Base-by-base conservation (phyloP, 2,113 vertebrate species). In the Nothoprocta pentlandii region DNA sequence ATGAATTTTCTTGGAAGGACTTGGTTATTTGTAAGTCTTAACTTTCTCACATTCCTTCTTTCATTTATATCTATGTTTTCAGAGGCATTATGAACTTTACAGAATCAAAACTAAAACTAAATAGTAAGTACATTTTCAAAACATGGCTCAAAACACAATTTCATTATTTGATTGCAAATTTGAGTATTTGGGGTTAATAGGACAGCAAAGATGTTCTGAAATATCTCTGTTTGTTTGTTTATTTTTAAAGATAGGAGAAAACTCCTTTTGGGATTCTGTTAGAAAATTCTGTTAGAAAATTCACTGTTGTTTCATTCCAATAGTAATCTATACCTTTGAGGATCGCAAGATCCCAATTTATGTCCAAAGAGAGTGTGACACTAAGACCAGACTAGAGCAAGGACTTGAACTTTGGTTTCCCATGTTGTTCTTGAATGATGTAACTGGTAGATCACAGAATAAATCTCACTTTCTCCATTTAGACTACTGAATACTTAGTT, bases 31-130 rank as follows among this genome's bases (percentile, higher is more conserved):
- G 6, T 16, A 66, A 34, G n/a, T 34, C 14, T 58, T 66, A 68
- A 19, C 5, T 76, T 54, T 69, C 15, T 21, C 26, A 26, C 1
- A 22, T 54, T 76, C 0, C 0, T 83, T 80, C 81, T 76, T n/a
- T 47, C 51, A 71, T 67, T 16, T 14, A 36, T 36, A 19, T 39
- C 12, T 2, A 0, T 28, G 16, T 36, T 82, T 88, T 53, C 30
- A 61, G 9, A 67, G 17, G 4, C 4, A 6, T 59, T 92, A 28
- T 58, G 21, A 92, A 62, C 56, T 34, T 15, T 9, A 54, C 12
- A 64, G 8, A 58, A 67, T 28, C 6, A 89, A 80, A 85, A 89
- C 28, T 1, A 3, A 75, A 90, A 7, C 2, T 62, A 53, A 67
- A 32, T 44, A 70, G 25, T 23, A 64, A 32, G 4, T 21, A 42